Conservation (phyloP, 2,888 invertebrate genomes). For the Synanthedon andrenaeformis region DNA sequence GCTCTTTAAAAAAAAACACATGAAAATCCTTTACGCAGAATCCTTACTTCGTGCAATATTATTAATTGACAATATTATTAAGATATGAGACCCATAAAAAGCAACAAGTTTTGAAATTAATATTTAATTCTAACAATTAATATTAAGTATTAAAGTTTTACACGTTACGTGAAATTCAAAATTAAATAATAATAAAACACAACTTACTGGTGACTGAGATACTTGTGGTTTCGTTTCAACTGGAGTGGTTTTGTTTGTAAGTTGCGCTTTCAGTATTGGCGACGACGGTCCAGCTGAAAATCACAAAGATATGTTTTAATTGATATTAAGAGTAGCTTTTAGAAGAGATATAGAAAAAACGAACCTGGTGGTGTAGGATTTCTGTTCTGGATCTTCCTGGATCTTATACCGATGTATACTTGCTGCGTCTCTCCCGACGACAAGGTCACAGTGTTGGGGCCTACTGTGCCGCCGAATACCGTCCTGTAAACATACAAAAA, state of each 20-base stretch:
- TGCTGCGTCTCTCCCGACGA: constrained; percentile 71
- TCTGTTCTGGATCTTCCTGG: constrained; percentile 29
- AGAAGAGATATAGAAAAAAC: not conserved
- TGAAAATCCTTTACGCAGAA: no score
- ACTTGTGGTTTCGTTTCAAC: constrained; percentile 42
- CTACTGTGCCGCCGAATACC: constrained; percentile 85
- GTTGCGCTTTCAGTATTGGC: constrained; percentile 86
- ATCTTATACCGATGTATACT: constrained; percentile 67
- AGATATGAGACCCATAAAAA: no score
- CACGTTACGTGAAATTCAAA: no score
- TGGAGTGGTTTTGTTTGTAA: constrained; percentile 66
- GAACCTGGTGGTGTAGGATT: constrained; percentile 33
- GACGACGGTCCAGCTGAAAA: constrained; percentile 73
- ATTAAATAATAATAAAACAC: no score
- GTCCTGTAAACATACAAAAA: constrained; percentile 61
- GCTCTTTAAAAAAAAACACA: no score
- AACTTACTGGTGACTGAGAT: constrained; percentile 32
- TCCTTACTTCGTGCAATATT: no score
- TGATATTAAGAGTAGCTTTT: no score
- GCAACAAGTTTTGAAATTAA: no score
- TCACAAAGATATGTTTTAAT: not conserved
- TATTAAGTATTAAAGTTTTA: no score
- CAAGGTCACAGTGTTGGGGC: constrained; percentile 79
- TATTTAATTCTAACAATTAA: no score
- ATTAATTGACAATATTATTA: no score